These are phyloP conservation scores for Bergia puertoricense DNA, from an alignment of 92 coral and sea anemone species.

Conservation along the genomic window DNA sequence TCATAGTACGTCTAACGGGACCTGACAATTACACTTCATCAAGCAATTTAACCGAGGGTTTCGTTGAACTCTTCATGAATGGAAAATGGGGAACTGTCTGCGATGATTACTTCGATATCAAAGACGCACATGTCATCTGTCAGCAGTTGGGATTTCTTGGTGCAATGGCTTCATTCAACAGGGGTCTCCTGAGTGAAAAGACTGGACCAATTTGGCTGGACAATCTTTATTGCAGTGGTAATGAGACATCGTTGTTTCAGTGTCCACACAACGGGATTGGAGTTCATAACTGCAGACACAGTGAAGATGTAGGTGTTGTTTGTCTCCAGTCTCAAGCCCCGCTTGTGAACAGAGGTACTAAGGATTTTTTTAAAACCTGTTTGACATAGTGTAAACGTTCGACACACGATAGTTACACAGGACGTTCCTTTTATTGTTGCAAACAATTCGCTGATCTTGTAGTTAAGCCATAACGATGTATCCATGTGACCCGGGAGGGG, in stretches of 20 bases:
- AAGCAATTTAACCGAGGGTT: conserved; percentile 23
- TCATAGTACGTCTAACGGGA: conserved; percentile 19
- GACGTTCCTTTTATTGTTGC: no score
- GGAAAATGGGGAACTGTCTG: conserved; percentile 53
- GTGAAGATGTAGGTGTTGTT: conserved; percentile 50
- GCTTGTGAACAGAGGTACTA: background rate
- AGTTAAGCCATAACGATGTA: no score
- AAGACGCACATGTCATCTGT: conserved; percentile 36
- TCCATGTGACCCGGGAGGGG: no score
- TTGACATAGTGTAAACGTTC: no score
- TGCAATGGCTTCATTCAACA: background rate
- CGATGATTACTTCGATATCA: conserved; percentile 44
- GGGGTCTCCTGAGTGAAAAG: conserved; percentile 14
- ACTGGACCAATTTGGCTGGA: conserved; percentile 40
- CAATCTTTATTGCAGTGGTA: conserved; percentile 30
- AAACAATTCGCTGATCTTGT: no score
- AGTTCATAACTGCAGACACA: conserved; percentile 29
- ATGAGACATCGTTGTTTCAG: conserved; percentile 14
- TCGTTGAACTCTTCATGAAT: conserved; percentile 36
- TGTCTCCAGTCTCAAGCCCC: conserved; percentile 26
- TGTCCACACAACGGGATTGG: conserved; percentile 19
- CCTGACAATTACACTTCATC: background rate
- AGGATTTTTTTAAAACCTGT: background rate
- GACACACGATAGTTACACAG: no score
- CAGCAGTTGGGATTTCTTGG: conserved; percentile 38